Conservation (phyloP, 2,888 invertebrate species). For the Rhagonycha lutea region DNA sequence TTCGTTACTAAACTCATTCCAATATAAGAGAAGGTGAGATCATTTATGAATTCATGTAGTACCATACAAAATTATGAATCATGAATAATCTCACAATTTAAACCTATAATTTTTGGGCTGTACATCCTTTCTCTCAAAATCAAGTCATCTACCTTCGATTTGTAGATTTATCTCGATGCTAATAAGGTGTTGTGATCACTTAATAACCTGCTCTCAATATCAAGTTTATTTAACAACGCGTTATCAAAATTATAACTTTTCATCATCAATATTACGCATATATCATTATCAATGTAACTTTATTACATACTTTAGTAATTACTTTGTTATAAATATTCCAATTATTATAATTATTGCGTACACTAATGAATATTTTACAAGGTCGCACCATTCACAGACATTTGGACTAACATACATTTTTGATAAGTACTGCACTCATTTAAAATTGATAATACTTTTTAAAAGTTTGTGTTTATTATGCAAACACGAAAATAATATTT, state of each 20-base stretch:
- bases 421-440: not conserved
- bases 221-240: not conserved
- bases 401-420: not conserved
- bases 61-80: slow-evolving; percentile 1
- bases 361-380: not conserved
- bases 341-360: not conserved
- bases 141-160: slow-evolving; percentile 48
- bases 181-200: slow-evolving; percentile 46
- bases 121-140: slow-evolving; percentile 41
- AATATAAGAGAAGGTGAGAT: slow-evolving; percentile 14
- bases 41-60: slow-evolving; percentile 2
- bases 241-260: not conserved
- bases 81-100: not conserved
- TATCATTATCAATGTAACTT: not conserved
- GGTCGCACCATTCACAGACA: not conserved
- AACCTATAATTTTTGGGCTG: slow-evolving; percentile 30
- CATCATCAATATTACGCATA: not conserved
- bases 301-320: not conserved
- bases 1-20: slow-evolving; percentile 20
- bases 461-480: not conserved
- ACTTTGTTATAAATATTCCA: not conserved
- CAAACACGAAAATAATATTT: not conserved
- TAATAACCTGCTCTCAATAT: slow-evolving; percentile 36
- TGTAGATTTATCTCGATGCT: slow-evolving; percentile 44
- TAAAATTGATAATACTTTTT: not conserved